Evolutionary conservation across 53 echinoderm and acorn worm species (phyloP), one percentile per base, ranked within the genome.

Genomic region (Stichopus horrens): DNA sequence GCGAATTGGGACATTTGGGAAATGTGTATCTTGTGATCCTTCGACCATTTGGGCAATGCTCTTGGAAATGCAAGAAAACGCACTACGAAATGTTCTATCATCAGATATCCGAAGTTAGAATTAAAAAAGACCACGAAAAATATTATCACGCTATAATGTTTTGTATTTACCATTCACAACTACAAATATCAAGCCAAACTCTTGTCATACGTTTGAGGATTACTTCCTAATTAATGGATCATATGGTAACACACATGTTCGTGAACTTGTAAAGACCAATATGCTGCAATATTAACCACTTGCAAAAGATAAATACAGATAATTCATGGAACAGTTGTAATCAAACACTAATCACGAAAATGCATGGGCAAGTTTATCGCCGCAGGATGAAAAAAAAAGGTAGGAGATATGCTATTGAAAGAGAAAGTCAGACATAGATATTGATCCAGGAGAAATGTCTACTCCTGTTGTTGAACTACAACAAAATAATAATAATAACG

Each of bases 311-410:
- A 13, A 83, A 2, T 23, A 63, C 4, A 66, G 65, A 23, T 13
- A 5, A 7, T 23, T 83, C 14, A 63, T 63, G 84, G 37, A 83
- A 21, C 21, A 83, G 9, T 9, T 83, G 84, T 37, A 83, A 13
- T 9, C 57, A 55, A 20, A 20, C 55, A 56, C 55, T 19, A 11
- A 55, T 14, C n/a, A n/a, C n/a, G 71, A 90, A 77, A 76, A 90
- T 90, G 76, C 60, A 55, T 90, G 91, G 87, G 87, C 79, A 83
- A 76, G 84, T 74, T 54, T 90, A 37, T 55, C 76, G 83, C 90
- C 86, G 75, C 76, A 74, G 54, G 53, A 84, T 58, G 90, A 90
- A 85, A 23, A 74, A 58, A 85, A 90, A 75, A 90, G 90, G 54
- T 67, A 89, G 76, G 23, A 21, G 5, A 76, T 76, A 21, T 23